Percentiles rank a stretch among this genome's conserved stretches.
Evolutionary conservation across 2,797 vertebrate species (phyloP).

Genomic region (Okamejei kenojei): DNA sequence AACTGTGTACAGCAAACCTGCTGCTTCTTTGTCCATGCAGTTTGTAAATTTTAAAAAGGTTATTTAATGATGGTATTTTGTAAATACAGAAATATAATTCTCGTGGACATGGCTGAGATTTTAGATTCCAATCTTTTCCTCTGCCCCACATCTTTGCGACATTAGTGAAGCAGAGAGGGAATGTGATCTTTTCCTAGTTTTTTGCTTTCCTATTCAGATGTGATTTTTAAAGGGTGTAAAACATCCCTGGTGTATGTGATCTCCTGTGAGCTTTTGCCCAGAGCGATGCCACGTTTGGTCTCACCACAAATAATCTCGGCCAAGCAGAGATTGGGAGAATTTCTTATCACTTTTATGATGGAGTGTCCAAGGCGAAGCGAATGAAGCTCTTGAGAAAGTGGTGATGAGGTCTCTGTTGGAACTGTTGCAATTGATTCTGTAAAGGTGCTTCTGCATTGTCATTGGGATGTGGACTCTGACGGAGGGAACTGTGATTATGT

Average conservation of each 20-base stretch:
- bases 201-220: not conserved
- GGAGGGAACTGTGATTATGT: too few relatives aligned
- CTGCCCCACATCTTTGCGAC: not conserved
- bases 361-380: too few relatives aligned
- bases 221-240: not conserved
- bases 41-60: slow-evolving; percentile 29
- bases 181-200: not conserved
- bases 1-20: not conserved
- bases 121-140: not conserved
- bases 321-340: not conserved
- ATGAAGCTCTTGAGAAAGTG: too few relatives aligned
- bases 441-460: too few relatives aligned
- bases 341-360: too few relatives aligned
- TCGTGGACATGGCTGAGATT: not conserved
- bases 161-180: not conserved
- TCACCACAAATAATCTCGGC: not conserved
- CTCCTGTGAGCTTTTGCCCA: too few relatives aligned
- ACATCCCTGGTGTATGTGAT: not conserved
- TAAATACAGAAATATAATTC: slow-evolving; percentile 20
- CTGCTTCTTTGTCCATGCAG: not conserved
- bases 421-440: too few relatives aligned
- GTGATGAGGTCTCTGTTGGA: too few relatives aligned
- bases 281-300: not conserved
- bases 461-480: too few relatives aligned
- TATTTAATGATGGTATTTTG: slow-evolving; percentile 37